These are phyloP conservation scores for Pavo muticus DNA, from an alignment of 2,113 vertebrate species.

Conservation along the genomic window DNA sequence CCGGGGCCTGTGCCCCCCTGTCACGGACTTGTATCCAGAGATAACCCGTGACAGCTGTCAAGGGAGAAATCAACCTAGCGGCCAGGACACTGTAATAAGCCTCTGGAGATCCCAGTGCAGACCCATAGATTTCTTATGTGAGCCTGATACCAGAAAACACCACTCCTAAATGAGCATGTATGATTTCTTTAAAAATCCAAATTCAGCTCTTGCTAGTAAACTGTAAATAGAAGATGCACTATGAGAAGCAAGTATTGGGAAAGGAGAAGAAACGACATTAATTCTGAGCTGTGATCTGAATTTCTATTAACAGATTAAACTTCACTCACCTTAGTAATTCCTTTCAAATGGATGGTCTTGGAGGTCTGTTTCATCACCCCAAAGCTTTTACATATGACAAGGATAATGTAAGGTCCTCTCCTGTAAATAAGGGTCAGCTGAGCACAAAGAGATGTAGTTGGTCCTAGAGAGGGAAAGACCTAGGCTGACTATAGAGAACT, in stretches of 20 bases:
- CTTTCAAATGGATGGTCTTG: not conserved
- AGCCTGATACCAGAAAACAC: not conserved
- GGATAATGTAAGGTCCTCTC: not conserved
- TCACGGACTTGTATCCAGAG: too few relatives aligned
- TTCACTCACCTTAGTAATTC: not conserved
- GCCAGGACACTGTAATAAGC: not conserved
- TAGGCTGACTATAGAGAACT: not conserved
- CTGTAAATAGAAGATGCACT: not conserved
- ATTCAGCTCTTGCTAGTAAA: not conserved
- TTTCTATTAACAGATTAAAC: slow-evolving; percentile 26
- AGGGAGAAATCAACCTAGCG: not conserved
- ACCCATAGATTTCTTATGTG: not conserved
- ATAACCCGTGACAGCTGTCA: too few relatives aligned
- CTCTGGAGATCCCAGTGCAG: not conserved
- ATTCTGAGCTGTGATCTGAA: not conserved
- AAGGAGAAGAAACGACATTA: not conserved
- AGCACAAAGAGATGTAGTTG: not conserved
- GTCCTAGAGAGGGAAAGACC: not conserved
- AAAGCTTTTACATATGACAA: not conserved
- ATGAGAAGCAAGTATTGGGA: not conserved
- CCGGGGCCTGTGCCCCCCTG: too few relatives aligned
- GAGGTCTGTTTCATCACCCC: not conserved
- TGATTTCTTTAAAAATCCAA: not conserved
- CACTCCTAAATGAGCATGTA: not conserved
- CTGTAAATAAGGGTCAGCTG: slow-evolving; percentile 14